Evolutionary conservation across 2,113 vertebrate genomes (phyloP).

Genomic region (Hyperoodon ampullatus): DNA sequence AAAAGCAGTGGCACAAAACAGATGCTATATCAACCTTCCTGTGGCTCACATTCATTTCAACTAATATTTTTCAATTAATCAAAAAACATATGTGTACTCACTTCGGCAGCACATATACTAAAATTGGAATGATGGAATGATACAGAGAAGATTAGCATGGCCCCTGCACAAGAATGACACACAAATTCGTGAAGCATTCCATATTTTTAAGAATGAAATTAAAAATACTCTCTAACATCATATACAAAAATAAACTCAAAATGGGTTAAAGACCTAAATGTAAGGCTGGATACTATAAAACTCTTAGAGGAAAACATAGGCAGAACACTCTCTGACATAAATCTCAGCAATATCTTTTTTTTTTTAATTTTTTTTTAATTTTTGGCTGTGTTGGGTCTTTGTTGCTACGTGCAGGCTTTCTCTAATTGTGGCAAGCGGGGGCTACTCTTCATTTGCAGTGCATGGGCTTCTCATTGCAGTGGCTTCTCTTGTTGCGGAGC

Average conservation of each 20-base stretch:
- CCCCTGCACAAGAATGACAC: not conserved
- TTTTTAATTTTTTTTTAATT: no score
- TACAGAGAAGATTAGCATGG: not conserved
- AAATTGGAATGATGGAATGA: not conserved
- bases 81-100: constrained; percentile 11
- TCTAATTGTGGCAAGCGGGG: no score
- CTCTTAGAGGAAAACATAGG: not conserved
- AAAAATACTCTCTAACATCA: not conserved
- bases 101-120: not conserved
- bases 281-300: not conserved
- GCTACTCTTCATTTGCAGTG: no score
- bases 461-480: no score
- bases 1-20: not conserved
- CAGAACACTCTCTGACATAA: not conserved
- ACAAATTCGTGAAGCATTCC: not conserved
- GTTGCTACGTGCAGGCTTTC: no score
- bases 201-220: not conserved
- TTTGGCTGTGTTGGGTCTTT: no score
- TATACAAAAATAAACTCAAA: not conserved
- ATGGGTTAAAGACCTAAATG: not conserved
- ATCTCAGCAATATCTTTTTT: not conserved
- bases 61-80: not conserved
- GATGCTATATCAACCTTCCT: not conserved
- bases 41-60: not conserved
- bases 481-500: no score